These are phyloP conservation scores for Pogonophryne albipinna DNA, from an alignment of 2,797 vertebrate genomes.

Conservation along the genomic window DNA sequence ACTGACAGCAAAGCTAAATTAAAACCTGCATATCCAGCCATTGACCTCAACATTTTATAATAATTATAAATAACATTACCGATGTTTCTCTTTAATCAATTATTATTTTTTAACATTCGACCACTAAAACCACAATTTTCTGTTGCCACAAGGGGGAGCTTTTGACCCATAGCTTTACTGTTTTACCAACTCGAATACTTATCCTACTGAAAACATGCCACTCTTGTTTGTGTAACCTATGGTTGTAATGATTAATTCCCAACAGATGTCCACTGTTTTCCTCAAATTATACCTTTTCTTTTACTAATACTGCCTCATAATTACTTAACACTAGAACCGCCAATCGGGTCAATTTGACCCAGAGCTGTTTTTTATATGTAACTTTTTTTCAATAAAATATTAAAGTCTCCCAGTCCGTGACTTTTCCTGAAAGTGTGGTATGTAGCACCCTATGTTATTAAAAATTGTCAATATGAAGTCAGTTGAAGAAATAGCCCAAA, in stretches of 20 bases:
- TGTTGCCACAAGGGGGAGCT: constrained; percentile 4
- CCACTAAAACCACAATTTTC: background rate
- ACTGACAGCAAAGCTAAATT: background rate
- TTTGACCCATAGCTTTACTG: background rate
- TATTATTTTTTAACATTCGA: background rate
- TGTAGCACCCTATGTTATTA: too few relatives aligned
- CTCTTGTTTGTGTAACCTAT: background rate
- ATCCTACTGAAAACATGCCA: background rate
- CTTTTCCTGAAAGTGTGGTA: too few relatives aligned
- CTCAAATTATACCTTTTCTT: constrained; percentile 1
- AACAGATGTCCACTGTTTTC: constrained; percentile 34
- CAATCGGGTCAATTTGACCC: too few relatives aligned
- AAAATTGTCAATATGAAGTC: too few relatives aligned
- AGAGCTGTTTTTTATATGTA: too few relatives aligned
- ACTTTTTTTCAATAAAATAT: too few relatives aligned
- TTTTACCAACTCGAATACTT: background rate
- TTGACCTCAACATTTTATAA: background rate
- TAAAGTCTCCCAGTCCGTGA: too few relatives aligned
- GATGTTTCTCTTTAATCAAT: background rate
- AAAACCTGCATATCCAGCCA: background rate
- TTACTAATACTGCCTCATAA: constrained; percentile 9
- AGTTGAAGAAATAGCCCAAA: too few relatives aligned
- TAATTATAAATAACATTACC: background rate
- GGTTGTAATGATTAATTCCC: constrained; percentile 21
- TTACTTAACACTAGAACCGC: too few relatives aligned